A percentile compares a stretch with the other conserved stretches of the same genome.
Evolutionary conservation across 2,888 invertebrate genomes (phyloP).

Genomic region (Homarus gammarus): DNA sequence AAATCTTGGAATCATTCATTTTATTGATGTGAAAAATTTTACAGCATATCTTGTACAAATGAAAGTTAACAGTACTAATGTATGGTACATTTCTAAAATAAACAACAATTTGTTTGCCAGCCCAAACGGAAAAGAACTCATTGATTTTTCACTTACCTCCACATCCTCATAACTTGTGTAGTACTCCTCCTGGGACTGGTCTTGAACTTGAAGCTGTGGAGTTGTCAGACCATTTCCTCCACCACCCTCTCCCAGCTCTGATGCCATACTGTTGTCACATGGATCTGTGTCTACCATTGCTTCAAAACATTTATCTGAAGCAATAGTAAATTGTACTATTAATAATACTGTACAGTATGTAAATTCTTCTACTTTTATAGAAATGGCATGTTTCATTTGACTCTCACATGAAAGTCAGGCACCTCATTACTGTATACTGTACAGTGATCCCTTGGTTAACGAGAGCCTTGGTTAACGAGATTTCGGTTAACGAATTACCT

Average conservation of each 20-base stretch:
- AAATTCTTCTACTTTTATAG: too few species aligned
- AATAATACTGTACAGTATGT: too few species aligned
- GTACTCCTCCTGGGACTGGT: conserved; percentile 7
- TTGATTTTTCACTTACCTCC: neutral
- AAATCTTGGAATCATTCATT: neutral
- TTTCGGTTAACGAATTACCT: too few species aligned
- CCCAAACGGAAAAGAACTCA: neutral
- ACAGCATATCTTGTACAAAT: neutral
- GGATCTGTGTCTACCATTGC: neutral
- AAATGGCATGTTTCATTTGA: too few species aligned
- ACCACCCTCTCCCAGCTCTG: neutral
- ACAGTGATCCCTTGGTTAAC: too few species aligned
- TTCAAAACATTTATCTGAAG: too few species aligned
- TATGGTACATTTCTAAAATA: neutral
- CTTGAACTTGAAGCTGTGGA: neutral
- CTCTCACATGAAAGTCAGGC: too few species aligned
- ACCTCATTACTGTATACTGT: too few species aligned
- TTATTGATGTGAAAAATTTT: neutral
- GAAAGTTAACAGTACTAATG: neutral
- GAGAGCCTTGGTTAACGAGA: too few species aligned
- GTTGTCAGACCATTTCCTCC: neutral
- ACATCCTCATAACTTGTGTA: conserved; percentile 34
- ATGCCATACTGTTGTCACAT: neutral
- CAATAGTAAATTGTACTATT: too few species aligned
- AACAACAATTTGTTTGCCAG: neutral